These are phyloP conservation scores for Phrynocephalus versicolor DNA, from an alignment of 2,113 vertebrate genomes.

Conservation along the genomic window DNA sequence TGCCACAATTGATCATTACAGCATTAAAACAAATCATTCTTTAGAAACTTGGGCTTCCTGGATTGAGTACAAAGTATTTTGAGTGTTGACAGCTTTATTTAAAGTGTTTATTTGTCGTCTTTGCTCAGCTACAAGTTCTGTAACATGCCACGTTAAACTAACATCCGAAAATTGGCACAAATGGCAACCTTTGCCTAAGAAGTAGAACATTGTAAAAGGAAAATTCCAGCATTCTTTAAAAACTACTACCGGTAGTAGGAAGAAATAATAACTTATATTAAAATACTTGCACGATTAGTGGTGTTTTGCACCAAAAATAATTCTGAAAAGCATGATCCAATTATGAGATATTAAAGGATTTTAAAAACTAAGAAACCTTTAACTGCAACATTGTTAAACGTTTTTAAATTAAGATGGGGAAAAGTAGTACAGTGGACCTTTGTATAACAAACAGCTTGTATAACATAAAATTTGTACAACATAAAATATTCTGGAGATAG, in stretches of 20 bases:
- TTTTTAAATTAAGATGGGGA: background rate
- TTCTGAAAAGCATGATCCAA: constrained; percentile 26
- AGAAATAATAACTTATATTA: constrained; percentile 25
- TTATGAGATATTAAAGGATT: background rate
- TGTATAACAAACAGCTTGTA: too few relatives aligned
- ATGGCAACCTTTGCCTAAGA: constrained; percentile 31
- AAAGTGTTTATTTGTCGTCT: constrained; percentile 35
- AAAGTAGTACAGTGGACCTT: too few relatives aligned
- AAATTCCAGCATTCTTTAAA: constrained; percentile 24
- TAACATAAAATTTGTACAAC: too few relatives aligned
- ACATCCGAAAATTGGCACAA: constrained; percentile 47
- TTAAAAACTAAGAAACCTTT: constrained; percentile 11
- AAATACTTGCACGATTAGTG: constrained; percentile 24
- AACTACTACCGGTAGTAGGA: constrained; percentile 9
- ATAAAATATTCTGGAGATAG: too few relatives aligned
- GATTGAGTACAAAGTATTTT: constrained; percentile 42
- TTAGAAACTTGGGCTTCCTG: constrained; percentile 48
- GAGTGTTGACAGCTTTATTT: constrained; percentile 15
- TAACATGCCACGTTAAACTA: constrained; percentile 25
- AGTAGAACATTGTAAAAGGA: constrained; percentile 20
- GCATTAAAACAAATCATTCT: constrained; percentile 54
- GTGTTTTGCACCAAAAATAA: constrained; percentile 20
- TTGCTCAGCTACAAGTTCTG: constrained; percentile 36
- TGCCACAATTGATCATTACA: constrained; percentile 61
- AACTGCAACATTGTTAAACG: background rate